Evolutionary conservation across 2,797 vertebrate species (phyloP).

Genomic region (Merluccius polli): DNA sequence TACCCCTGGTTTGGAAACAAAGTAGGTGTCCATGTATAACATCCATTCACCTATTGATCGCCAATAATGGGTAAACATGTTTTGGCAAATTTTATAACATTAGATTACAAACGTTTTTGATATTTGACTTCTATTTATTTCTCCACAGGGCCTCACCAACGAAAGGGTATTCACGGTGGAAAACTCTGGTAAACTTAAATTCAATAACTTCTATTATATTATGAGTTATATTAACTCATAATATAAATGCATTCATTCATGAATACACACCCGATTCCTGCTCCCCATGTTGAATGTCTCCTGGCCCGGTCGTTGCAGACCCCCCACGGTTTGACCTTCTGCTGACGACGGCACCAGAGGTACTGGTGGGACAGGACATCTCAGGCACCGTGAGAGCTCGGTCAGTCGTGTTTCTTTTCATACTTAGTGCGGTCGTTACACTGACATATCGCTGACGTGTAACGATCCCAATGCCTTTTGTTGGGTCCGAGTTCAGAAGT

Average conservation of each 20-base stretch:
- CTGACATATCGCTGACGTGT: background rate
- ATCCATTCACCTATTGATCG: background rate
- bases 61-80: no score
- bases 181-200: conserved; percentile 45
- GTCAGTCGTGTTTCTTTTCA: conserved; percentile 46
- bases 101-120: background rate
- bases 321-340: conserved; percentile 50
- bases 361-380: conserved; percentile 47
- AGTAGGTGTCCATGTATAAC: no score
- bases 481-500: no score
- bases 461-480: background rate
- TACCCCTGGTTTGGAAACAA: no score
- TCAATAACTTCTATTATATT: background rate
- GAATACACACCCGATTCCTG: background rate
- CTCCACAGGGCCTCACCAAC: conserved; percentile 41
- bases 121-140: conserved; percentile 6
- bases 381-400: conserved; percentile 58
- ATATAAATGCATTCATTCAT: background rate
- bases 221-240: no score
- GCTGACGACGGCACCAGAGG: conserved; percentile 35
- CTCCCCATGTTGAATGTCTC: background rate
- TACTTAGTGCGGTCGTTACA: background rate
- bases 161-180: conserved; percentile 51
- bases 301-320: conserved; percentile 32
- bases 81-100: background rate